Percentiles rank a stretch among this genome's conserved stretches.
Conservation (phyloP, 2,113 vertebrate genomes). For the Salminus brasiliensis region DNA sequence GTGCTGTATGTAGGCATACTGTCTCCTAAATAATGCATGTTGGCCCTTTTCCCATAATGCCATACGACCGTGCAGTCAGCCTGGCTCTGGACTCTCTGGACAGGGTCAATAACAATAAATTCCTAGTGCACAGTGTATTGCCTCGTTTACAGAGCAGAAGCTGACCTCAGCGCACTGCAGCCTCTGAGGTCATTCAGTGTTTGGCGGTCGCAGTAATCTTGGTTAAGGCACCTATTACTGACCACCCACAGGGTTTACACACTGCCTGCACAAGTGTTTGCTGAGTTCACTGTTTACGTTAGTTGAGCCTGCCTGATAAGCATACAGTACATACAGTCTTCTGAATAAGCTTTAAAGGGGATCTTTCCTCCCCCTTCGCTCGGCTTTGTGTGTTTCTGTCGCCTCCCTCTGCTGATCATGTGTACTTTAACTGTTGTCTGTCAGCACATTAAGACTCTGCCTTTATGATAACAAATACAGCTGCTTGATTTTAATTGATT, state of each 20-base stretch:
- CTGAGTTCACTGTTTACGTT: not conserved
- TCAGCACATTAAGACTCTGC: not conserved
- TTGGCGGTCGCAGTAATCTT: not conserved
- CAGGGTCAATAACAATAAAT: constrained; percentile 40
- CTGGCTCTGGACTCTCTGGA: not conserved
- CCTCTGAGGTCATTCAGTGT: not conserved
- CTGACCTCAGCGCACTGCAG: constrained; percentile 16
- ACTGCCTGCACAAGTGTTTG: not conserved
- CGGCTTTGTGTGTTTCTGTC: not conserved
- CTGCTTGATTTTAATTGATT: no score
- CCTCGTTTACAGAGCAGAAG: constrained; percentile 46
- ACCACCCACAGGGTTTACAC: not conserved
- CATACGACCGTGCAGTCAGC: not conserved
- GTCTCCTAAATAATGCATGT: not conserved
- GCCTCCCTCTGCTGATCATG: not conserved
- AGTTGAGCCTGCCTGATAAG: not conserved
- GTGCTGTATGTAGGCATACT: no score
- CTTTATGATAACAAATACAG: no score
- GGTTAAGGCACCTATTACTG: constrained; percentile 6
- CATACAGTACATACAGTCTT: not conserved
- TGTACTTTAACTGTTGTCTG: not conserved
- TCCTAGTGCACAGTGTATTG: constrained; percentile 23
- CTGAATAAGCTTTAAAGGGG: not conserved
- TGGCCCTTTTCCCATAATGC: not conserved
- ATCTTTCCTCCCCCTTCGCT: not conserved